Conservation (phyloP, 1,140 invertebrate genomes). For the Pogonognathellus flavescens region DNA sequence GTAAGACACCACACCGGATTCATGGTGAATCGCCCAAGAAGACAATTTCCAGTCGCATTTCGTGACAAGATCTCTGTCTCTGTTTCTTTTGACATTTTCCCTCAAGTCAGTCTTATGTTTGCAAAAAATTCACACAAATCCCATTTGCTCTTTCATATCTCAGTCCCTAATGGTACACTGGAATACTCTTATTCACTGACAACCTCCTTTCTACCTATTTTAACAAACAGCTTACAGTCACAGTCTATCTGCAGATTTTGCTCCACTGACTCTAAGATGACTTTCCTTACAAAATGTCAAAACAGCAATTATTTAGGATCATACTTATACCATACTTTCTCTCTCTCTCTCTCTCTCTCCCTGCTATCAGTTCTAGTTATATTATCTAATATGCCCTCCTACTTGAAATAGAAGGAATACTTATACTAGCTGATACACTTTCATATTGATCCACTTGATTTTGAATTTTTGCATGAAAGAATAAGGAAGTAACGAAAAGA, state of each 20-base stretch:
- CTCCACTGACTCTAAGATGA: neutral
- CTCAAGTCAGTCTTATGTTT: constrained; percentile 10
- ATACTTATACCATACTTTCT: too few species aligned
- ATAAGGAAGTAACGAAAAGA: too few species aligned
- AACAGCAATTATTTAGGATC: neutral
- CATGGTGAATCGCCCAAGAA: constrained; percentile 40
- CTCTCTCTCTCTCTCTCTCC: too few species aligned
- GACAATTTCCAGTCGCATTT: constrained; percentile 46
- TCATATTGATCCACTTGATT: too few species aligned
- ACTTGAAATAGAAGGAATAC: too few species aligned
- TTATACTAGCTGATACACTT: too few species aligned
- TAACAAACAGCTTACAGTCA: neutral
- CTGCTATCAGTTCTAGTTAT: too few species aligned
- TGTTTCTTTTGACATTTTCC: constrained; percentile 40
- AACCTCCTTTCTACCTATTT: constrained; percentile 11
- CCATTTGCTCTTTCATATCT: constrained; percentile 12
- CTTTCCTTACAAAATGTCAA: neutral
- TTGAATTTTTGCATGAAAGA: too few species aligned
- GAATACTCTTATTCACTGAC: neutral
- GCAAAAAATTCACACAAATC: constrained; percentile 41
- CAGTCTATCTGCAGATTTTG: neutral
- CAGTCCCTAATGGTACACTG: neutral
- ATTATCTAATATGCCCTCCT: too few species aligned
- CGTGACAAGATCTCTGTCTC: constrained; percentile 42
- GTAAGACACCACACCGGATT: constrained; percentile 25